phyloP scores from a whole-genome alignment of 2,113 vertebrate species.

The Sinocyclocheilus anophthalmus region DNA sequence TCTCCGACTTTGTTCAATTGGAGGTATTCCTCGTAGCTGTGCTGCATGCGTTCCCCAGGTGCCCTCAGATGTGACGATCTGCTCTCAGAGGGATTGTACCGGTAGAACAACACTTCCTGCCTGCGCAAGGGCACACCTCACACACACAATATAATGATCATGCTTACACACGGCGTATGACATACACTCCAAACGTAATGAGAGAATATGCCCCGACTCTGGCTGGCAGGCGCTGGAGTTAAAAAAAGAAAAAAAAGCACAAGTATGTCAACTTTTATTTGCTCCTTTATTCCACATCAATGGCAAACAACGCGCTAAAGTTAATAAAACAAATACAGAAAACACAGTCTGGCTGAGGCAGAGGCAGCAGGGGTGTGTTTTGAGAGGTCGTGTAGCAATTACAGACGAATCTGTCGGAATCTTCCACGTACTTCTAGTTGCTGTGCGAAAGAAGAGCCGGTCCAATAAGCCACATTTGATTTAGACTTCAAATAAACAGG shows the following conservation, averaged over 20 bases:
- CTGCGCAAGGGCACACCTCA: conserved; percentile 67
- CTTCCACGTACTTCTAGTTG: conserved; percentile 46
- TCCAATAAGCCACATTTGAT: conserved; percentile 76
- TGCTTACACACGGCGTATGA: conserved; percentile 54
- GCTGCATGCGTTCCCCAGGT: conserved; percentile 75
- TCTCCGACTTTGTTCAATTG: conserved; percentile 76
- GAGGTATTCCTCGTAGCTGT: conserved; percentile 77
- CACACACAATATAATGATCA: conserved; percentile 58
- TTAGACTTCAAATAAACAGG: conserved; percentile 68
- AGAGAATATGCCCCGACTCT: conserved; percentile 60
- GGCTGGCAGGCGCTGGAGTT: conserved; percentile 48
- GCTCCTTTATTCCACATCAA: conserved; percentile 78
- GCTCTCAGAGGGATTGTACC: conserved; percentile 80
- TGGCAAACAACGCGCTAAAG: conserved; percentile 67
- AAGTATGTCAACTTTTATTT: conserved; percentile 82
- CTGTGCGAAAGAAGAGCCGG: conserved; percentile 64
- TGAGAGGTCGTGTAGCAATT: conserved; percentile 76
- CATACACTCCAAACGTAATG: conserved; percentile 58
- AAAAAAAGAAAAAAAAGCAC: conserved; percentile 63
- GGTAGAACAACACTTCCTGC: conserved; percentile 76
- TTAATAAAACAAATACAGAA: conserved; percentile 77
- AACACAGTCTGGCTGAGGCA: conserved; percentile 40
- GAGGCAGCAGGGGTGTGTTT: conserved; percentile 63
- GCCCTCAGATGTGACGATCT: conserved; percentile 76
- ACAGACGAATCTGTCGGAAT: conserved; percentile 72